Base-by-base conservation (phyloP, 2,113 vertebrate genomes). In the Gracilinanus agilis region DNA sequence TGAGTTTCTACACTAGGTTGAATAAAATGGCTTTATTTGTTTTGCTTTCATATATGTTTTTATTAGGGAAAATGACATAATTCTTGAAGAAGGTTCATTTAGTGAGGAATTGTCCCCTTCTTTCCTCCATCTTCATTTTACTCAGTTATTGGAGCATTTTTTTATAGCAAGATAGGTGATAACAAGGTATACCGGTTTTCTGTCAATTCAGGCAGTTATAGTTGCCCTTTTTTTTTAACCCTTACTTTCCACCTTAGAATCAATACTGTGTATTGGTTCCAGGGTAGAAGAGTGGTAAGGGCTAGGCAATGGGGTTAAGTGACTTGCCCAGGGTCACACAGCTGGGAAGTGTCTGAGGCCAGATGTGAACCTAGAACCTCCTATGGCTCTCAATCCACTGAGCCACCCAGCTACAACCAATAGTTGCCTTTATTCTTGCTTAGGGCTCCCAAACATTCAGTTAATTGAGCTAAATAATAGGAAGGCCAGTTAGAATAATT, bases 401-500 rank as follows among this genome's bases (percentile, higher is more conserved):
- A 49, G 49, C 49, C 49, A 49, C 49, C 49, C 49, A 49, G 5
- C 49, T 49, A 49, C 49, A 49, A 49, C 49, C 49, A 3, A 93
- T 44, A 90, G 0, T 67, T 67, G 58, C 58, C 27, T 34, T 67
- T 54, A 75, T 40, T 55, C 12, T 40, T 93, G 94, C 16, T 44
- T 94, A 58, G 53, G 54, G 88, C 75, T 27, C 55, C 54, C 19
- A 95, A 54, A 91, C 56, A 93, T 91, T 93, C 92, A 90, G 16
- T 55, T 92, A 92, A 91, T 40, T 40, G 6, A 83, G 91, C 13
- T 92, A 2, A 93, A 54, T 89, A 90, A 49, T 40, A 1, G 88
- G 53, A 55, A 92, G 55, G 91, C 44, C 94, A 75, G 58, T 90
- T 93, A 54, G 55, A 96, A 9, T 54, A 23, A 95, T 75, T 94